A percentile compares a stretch with the other conserved stretches of the same genome.
These are phyloP conservation scores for Isichthys henryi DNA, from an alignment of 2,113 vertebrate genomes.

Conservation along the genomic window DNA sequence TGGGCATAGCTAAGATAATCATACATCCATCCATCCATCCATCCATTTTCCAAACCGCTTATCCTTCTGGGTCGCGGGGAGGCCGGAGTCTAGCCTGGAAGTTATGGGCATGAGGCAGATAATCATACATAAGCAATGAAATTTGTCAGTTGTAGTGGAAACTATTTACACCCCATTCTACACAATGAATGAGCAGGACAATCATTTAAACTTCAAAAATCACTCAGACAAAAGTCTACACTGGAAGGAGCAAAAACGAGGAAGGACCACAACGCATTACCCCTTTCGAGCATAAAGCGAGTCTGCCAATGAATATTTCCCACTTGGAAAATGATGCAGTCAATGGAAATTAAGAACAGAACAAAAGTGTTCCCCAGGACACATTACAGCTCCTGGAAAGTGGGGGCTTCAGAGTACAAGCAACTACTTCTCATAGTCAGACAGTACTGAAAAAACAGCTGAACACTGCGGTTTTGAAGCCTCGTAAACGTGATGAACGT, in stretches of 20 bases:
- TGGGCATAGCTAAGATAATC: background rate
- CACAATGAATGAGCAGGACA: background rate
- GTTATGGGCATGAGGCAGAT: too few relatives aligned
- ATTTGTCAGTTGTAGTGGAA: background rate
- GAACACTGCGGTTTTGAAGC: background rate
- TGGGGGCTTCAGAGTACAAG: background rate
- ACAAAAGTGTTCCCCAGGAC: background rate
- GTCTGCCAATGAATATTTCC: conserved; percentile 6
- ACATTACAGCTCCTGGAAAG: background rate
- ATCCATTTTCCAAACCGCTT: too few relatives aligned
- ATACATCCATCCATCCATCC: background rate
- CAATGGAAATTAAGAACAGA: background rate
- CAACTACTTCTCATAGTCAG: background rate
- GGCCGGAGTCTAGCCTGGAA: too few relatives aligned
- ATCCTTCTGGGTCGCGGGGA: too few relatives aligned
- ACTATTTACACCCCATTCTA: background rate
- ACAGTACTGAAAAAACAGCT: background rate
- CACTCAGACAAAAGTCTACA: background rate
- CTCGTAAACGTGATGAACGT: background rate
- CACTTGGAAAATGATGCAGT: background rate
- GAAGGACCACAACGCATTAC: background rate
- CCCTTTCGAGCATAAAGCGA: background rate
- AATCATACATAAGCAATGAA: background rate
- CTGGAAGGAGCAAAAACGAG: background rate
- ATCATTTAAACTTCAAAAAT: background rate